Base-by-base conservation (phyloP, 2,113 vertebrate species). In the Calonectris borealis region DNA sequence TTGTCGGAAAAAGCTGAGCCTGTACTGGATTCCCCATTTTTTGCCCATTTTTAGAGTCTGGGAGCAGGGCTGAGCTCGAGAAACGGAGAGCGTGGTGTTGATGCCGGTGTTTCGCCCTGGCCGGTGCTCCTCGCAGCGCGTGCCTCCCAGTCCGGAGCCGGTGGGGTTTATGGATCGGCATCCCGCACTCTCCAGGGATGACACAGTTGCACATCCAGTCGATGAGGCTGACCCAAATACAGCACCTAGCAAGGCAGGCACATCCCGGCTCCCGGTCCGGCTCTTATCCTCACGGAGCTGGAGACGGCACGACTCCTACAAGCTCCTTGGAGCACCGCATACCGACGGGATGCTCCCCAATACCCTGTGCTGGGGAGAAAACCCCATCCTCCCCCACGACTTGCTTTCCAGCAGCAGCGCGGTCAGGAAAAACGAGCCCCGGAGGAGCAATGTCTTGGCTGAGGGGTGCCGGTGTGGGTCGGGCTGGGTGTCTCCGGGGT, bases 201-300 rank as follows among this genome's bases (percentile, higher is more conserved):
- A 83, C 94, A 83, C 90, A 85, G 52, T 61, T 83, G 93, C 85
- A 83, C 58, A 16, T 2, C 6, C 88, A 64, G 88, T 93, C 85
- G 49, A 92, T 94, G 85, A 36, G 83, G 38, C 26, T 95, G 95
- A 97, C 95, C 95, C 96, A 88, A 94, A 96, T 94, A 76, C 44
- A 89, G 49, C 3, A 0, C 27, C 92, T 86, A 64, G 79, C 62
- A 13, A 65, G 60, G 83, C 72, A 20, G 72, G 66, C 66, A 32
- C 58, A 4, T 40, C 83, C 75, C 16, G 0, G 42, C 51, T 65
- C 89, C 82, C 3, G 3, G 16, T 27, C 73, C 7, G 1, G 60
- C 80, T 79, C 49, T 70, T 25, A 10, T 21, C 54, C 58, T 72
- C 10, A 0, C 1, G 20, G 36, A 54, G 44, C 10, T 16, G 69